These are phyloP conservation scores for Brachyptera risi DNA, from an alignment of 2,888 invertebrate genomes.

Conservation along the genomic window DNA sequence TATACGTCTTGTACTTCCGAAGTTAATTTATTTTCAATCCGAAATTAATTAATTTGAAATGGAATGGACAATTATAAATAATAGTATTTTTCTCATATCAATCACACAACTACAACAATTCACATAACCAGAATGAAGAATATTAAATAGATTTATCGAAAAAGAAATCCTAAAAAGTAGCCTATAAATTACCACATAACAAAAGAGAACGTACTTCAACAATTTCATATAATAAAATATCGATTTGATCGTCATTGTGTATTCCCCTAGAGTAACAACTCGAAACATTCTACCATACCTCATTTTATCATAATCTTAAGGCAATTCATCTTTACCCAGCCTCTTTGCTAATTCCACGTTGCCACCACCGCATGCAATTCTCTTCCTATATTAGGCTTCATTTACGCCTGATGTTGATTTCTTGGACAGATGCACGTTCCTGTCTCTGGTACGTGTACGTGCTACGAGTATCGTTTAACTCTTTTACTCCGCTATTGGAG, in stretches of 20 bases:
- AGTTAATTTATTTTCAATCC: too few species aligned
- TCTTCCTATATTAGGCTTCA: slow-evolving; percentile 16
- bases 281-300: slow-evolving; percentile 6
- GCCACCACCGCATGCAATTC: background rate
- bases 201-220: background rate
- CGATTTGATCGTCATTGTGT: background rate
- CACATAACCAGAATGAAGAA: too few species aligned
- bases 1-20: too few species aligned
- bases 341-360: slow-evolving; percentile 1
- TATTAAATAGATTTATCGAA: background rate
- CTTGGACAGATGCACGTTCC: too few species aligned
- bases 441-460: background rate
- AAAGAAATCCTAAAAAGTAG: background rate
- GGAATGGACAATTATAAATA: too few species aligned
- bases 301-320: slow-evolving; percentile 12
- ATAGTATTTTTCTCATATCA: too few species aligned
- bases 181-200: background rate
- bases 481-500: slow-evolving; percentile 1
- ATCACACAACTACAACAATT: too few species aligned
- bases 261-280: background rate
- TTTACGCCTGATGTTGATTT: slow-evolving; percentile 17
- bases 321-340: slow-evolving; percentile 10
- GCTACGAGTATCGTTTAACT: background rate
- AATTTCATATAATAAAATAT: background rate
- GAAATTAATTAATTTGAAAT: too few species aligned